Evolutionary conservation across 2,113 vertebrate species (phyloP).

Genomic region (Gallinago undulata): DNA sequence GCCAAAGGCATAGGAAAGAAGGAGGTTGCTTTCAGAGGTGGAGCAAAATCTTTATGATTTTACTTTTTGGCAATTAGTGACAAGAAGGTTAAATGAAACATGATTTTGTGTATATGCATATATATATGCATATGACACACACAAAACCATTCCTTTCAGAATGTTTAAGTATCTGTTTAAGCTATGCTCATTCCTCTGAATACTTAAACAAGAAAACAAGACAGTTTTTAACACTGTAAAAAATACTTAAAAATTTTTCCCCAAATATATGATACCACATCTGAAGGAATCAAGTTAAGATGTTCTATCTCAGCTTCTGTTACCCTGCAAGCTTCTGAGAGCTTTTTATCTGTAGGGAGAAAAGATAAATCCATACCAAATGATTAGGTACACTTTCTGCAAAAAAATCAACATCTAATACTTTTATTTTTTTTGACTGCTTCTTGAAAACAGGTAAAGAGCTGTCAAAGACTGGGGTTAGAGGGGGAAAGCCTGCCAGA

Average conservation of each 20-base stretch:
- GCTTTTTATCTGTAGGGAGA: background rate
- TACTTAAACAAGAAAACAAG: background rate
- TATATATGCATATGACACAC: background rate
- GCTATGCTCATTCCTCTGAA: background rate
- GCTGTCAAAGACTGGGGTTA: background rate
- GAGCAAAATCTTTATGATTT: background rate
- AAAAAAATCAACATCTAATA: background rate
- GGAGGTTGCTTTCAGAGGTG: background rate
- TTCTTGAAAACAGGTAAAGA: background rate
- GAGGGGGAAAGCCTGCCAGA: background rate
- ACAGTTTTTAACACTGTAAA: background rate
- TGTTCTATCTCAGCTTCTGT: background rate
- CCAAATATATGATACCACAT: background rate
- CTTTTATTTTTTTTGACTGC: background rate
- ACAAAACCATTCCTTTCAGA: background rate
- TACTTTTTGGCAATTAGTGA: background rate
- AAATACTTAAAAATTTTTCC: background rate
- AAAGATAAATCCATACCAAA: background rate
- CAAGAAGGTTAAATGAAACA: background rate
- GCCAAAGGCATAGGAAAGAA: background rate
- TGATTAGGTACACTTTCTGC: background rate
- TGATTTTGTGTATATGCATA: background rate
- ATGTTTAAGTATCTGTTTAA: background rate
- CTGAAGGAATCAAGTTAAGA: background rate
- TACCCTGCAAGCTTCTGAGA: background rate